These are phyloP conservation scores for Apostichopus californicus DNA, from an alignment of 35 echinoderm and acorn worm species.

Conservation along the genomic window DNA sequence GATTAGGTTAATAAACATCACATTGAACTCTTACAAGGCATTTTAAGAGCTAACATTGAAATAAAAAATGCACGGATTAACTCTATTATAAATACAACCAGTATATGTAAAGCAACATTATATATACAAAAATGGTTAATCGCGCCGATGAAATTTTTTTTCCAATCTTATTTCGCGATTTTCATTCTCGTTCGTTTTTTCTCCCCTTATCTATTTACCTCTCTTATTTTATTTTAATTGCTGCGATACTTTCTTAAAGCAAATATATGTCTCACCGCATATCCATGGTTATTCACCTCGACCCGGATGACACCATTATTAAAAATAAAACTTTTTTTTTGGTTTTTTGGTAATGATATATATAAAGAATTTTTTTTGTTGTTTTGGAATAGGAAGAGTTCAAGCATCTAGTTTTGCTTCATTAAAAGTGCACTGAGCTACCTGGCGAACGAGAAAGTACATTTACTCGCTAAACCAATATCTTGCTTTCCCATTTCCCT, in stretches of 20 bases:
- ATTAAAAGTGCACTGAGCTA: slow-evolving; percentile 40
- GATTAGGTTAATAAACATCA: too few species aligned
- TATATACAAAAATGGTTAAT: neutral
- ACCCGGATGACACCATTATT: neutral
- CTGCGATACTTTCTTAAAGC: neutral
- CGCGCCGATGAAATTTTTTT: neutral
- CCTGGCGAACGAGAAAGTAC: slow-evolving; percentile 17
- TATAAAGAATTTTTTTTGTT: neutral
- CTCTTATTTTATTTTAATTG: neutral
- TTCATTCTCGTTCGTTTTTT: neutral
- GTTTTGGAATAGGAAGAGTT: neutral
- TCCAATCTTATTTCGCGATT: neutral
- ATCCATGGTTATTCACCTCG: neutral
- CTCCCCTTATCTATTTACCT: neutral
- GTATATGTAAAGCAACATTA: too few species aligned
- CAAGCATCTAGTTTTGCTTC: slow-evolving; percentile 34
- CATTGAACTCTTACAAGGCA: too few species aligned
- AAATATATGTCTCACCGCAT: neutral
- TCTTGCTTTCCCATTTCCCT: slow-evolving; percentile 26
- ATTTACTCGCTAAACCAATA: slow-evolving; percentile 45
- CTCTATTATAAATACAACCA: too few species aligned
- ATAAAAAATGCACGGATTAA: too few species aligned
- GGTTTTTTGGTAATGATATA: neutral
- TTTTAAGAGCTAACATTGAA: too few species aligned
- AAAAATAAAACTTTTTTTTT: neutral